Conservation (phyloP, 2,888 invertebrate genomes). For the Lasioglossum marginatum region DNA sequence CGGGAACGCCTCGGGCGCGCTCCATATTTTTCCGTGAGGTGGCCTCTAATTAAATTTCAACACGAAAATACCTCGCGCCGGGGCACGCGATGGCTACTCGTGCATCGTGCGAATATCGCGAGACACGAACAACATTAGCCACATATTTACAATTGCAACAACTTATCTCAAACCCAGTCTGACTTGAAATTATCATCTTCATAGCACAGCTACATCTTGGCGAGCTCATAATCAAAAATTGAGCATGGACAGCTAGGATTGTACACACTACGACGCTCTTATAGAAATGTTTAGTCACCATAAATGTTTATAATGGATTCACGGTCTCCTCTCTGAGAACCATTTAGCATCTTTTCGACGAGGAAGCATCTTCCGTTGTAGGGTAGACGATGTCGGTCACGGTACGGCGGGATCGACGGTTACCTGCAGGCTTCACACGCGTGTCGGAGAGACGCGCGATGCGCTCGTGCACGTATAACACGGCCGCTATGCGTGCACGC, state of each 20-base stretch:
- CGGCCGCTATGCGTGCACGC: conserved; percentile 13
- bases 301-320: not conserved
- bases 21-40: conserved; percentile 23
- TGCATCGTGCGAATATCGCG: conserved; percentile 4
- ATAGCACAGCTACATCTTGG: too few species aligned
- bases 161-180: not conserved
- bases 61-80: conserved; percentile 21
- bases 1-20: not conserved
- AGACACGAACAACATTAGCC: conserved; percentile 13
- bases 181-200: not conserved
- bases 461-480: conserved; percentile 5
- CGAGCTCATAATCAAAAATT: not conserved
- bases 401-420: conserved; percentile 8
- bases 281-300: not conserved
- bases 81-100: conserved; percentile 32
- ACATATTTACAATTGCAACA: conserved; percentile 27
- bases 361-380: not conserved
- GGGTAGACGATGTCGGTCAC: conserved; percentile 28
- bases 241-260: not conserved
- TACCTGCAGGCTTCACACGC: conserved; percentile 29
- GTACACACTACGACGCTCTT: not conserved
- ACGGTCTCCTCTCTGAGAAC: not conserved
- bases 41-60: conserved; percentile 53
- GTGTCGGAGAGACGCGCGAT: conserved; percentile 35
- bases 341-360: not conserved